A percentile compares a stretch with the other conserved stretches of the same genome.
Evolutionary conservation across 2,113 vertebrate genomes (phyloP).

Genomic region (Mola mola): DNA sequence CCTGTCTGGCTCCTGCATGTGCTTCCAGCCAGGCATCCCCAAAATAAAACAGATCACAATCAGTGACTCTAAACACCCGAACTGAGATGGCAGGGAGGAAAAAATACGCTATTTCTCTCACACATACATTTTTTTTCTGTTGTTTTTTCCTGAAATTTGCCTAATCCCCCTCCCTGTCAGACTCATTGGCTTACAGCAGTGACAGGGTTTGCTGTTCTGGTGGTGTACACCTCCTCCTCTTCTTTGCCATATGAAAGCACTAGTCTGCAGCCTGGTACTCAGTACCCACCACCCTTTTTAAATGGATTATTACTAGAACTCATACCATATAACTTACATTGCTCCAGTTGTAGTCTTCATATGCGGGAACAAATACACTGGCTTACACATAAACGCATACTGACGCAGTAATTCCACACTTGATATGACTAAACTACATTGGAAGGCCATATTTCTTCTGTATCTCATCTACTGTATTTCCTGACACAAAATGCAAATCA

Average conservation of each 20-base stretch:
- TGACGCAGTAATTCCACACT: too few relatives aligned
- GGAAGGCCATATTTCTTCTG: too few relatives aligned
- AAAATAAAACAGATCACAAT: constrained; percentile 78
- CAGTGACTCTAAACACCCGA: constrained; percentile 45
- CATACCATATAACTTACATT: too few relatives aligned
- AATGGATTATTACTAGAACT: constrained; percentile 45
- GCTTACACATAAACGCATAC: too few relatives aligned
- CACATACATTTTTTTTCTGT: constrained; percentile 42
- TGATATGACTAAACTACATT: too few relatives aligned
- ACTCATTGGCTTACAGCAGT: constrained; percentile 21
- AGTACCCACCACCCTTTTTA: constrained; percentile 26
- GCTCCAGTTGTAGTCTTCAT: too few relatives aligned
- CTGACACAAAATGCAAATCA: too few relatives aligned
- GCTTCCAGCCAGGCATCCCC: constrained; percentile 62
- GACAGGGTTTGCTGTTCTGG: constrained; percentile 24
- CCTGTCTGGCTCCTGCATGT: constrained; percentile 59
- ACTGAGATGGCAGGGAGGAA: constrained; percentile 31
- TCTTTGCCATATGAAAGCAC: constrained; percentile 11
- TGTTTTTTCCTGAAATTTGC: constrained; percentile 31
- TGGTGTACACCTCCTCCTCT: constrained; percentile 10
- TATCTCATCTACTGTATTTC: too few relatives aligned
- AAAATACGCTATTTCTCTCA: constrained; percentile 22
- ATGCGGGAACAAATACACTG: too few relatives aligned
- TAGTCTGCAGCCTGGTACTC: constrained; percentile 24
- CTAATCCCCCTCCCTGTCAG: constrained; percentile 34